phyloP scores from a whole-genome alignment of 2,888 invertebrate genomes.

The Patella pellucida region DNA sequence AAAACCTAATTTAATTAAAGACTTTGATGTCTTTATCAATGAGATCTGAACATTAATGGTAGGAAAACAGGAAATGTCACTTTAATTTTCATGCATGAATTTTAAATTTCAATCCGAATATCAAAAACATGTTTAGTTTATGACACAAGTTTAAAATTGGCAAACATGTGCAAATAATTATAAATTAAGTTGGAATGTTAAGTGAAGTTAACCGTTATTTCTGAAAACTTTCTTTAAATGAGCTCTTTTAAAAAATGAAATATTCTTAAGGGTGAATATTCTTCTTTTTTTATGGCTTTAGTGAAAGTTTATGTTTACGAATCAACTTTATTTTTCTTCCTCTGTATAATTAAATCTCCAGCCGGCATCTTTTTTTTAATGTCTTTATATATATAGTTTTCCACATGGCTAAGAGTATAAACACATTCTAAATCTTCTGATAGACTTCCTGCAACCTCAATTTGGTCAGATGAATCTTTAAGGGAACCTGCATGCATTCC shows the following conservation, averaged over 20 bases:
- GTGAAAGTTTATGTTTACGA: too few relatives aligned
- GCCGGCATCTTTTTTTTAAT: not conserved
- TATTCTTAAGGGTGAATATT: too few relatives aligned
- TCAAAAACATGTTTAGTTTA: not conserved
- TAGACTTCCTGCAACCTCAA: not conserved
- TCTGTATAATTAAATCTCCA: constrained; percentile 2
- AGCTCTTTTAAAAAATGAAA: too few relatives aligned
- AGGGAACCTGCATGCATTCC: not conserved
- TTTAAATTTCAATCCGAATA: not conserved
- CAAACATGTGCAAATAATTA: not conserved
- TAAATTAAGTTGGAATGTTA: not conserved
- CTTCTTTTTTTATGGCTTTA: too few relatives aligned
- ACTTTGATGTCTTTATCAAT: constrained; percentile 2
- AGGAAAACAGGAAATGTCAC: constrained; percentile 5
- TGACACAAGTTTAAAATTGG: not conserved
- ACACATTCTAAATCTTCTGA: not conserved
- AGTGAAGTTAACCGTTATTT: too few relatives aligned
- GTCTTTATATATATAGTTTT: too few relatives aligned
- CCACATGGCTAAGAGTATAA: too few relatives aligned
- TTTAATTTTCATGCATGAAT: not conserved
- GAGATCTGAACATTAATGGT: not conserved
- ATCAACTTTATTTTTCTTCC: not conserved
- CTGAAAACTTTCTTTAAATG: too few relatives aligned
- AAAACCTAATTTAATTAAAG: not conserved
- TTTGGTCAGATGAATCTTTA: not conserved